Evolutionary conservation across 2,797 vertebrate species (phyloP).

Genomic region (Chanos chanos): DNA sequence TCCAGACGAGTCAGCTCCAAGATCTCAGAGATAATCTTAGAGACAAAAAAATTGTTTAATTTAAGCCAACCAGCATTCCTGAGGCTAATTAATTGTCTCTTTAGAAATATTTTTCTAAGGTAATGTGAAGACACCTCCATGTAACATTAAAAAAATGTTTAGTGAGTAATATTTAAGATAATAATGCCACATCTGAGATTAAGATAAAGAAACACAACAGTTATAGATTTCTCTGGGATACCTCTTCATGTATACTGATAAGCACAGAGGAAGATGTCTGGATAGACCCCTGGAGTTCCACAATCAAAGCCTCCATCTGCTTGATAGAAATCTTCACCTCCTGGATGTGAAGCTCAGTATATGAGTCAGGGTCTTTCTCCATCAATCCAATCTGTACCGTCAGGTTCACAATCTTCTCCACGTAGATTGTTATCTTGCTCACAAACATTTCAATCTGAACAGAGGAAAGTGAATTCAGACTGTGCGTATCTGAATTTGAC

Average conservation of each 20-base stretch:
- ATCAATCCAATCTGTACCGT: constrained; percentile 65
- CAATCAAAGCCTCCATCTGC: constrained; percentile 70
- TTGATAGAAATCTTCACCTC: constrained; percentile 72
- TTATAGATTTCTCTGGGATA: constrained; percentile 46
- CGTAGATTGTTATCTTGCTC: constrained; percentile 58
- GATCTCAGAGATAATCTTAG: constrained; percentile 69
- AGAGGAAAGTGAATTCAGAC: no score
- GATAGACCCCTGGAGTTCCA: constrained; percentile 59
- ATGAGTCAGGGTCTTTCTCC: constrained; percentile 61
- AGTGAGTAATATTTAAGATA: no score
- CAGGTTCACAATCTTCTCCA: constrained; percentile 66
- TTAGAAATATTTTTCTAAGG: no score
- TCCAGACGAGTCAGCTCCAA: constrained; percentile 37
- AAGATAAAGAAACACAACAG: neutral
- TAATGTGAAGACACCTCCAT: no score
- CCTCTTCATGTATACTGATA: constrained; percentile 70
- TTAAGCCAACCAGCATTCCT: no score
- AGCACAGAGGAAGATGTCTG: constrained; percentile 39
- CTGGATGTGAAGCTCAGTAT: constrained; percentile 69
- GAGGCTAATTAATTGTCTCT: no score
- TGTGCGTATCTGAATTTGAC: no score
- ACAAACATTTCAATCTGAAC: constrained; percentile 68
- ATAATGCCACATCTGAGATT: no score
- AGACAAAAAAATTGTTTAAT: constrained; percentile 2
- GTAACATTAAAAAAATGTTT: no score